Evolutionary conservation across 2,797 vertebrate species (phyloP).

Genomic region (Etheostoma perlongum): DNA sequence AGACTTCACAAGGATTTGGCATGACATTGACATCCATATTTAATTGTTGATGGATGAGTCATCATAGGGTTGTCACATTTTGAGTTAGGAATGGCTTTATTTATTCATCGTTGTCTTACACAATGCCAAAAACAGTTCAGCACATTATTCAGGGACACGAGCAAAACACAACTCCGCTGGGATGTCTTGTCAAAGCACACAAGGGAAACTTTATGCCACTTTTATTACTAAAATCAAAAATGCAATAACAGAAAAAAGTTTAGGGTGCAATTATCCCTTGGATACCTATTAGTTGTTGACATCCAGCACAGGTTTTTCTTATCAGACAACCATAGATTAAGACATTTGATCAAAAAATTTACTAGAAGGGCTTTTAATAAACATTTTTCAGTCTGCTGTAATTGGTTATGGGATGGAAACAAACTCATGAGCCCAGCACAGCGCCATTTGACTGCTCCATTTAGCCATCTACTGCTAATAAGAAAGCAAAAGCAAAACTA

Average conservation of each 20-base stretch:
- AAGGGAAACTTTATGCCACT: not conserved
- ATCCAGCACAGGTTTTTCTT: not conserved
- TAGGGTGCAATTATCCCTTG: not conserved
- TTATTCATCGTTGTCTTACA: no score
- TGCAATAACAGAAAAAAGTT: not conserved
- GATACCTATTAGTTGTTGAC: not conserved
- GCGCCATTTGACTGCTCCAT: not conserved
- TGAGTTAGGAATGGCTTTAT: not conserved
- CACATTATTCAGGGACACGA: not conserved
- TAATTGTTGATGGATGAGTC: not conserved
- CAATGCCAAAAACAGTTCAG: not conserved
- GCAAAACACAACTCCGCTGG: not conserved
- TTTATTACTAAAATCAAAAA: not conserved
- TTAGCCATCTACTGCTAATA: conserved; percentile 31
- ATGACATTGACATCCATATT: not conserved
- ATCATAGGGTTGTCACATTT: conserved; percentile 1
- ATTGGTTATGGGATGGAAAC: not conserved
- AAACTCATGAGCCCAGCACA: not conserved
- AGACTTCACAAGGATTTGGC: not conserved
- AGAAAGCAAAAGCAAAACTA: conserved; percentile 10
- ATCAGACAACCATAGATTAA: not conserved
- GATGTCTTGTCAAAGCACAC: not conserved
- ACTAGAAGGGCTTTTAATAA: not conserved
- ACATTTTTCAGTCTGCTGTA: not conserved
- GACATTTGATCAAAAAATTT: not conserved